phyloP scores from a whole-genome alignment of 2,797 vertebrate species.

The Tragopan temminckii region DNA sequence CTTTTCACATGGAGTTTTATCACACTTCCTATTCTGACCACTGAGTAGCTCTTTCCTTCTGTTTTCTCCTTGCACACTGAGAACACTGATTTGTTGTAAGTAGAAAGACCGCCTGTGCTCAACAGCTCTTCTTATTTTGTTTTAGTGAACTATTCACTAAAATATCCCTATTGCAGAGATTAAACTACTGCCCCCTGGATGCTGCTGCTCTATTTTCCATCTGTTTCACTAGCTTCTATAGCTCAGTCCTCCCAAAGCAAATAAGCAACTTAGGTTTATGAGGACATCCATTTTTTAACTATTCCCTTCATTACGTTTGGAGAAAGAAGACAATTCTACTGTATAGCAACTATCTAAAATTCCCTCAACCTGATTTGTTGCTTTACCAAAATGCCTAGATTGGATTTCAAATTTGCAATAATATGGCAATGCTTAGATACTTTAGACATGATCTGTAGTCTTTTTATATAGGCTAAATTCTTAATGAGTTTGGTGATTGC shows the following conservation, averaged over 20 bases:
- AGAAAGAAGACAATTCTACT: neutral
- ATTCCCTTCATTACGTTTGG: neutral
- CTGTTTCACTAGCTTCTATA: neutral
- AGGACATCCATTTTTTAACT: neutral
- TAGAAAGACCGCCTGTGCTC: neutral
- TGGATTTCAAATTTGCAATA: neutral
- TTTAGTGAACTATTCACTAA: neutral
- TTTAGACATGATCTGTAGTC: neutral
- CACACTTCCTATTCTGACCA: neutral
- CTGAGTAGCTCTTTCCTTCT: neutral
- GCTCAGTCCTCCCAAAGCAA: neutral
- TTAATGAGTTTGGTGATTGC: neutral
- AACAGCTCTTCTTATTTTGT: neutral
- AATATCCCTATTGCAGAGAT: no score
- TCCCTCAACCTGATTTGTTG: neutral
- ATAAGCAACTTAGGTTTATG: neutral
- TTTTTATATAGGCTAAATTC: neutral
- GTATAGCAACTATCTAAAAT: neutral
- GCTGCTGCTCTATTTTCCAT: neutral
- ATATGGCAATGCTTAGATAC: neutral
- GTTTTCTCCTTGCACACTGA: neutral
- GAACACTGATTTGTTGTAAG: neutral
- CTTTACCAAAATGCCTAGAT: neutral
- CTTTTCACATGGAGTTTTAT: neutral
- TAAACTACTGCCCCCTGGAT: neutral